phyloP scores from a whole-genome alignment of 2,113 vertebrate genomes.

The Eudyptes chrysolophus region DNA sequence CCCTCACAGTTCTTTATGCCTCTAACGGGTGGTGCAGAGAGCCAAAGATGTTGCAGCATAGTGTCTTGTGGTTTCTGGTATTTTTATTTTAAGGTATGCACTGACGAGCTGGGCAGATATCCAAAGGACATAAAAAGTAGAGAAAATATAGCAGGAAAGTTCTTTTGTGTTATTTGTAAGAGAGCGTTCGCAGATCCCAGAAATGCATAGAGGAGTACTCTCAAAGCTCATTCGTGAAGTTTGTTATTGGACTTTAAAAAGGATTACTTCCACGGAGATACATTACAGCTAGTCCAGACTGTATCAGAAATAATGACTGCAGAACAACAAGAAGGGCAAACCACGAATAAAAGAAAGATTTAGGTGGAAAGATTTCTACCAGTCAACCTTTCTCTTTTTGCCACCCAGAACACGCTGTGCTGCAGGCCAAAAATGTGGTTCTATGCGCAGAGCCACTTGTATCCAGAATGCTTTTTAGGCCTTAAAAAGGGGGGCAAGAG shows the following conservation, averaged over 20 bases:
- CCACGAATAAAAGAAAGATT: neutral
- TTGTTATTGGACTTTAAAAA: neutral
- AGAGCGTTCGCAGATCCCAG: neutral
- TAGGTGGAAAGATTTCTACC: neutral
- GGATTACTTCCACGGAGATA: neutral
- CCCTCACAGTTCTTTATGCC: neutral
- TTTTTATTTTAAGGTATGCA: neutral
- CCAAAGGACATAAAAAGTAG: neutral
- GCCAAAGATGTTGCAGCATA: neutral
- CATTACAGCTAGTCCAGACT: neutral
- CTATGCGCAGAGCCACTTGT: neutral
- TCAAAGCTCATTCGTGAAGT: neutral
- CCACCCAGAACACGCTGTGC: neutral
- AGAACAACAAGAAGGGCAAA: neutral
- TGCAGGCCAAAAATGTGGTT: neutral
- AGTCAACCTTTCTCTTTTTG: neutral
- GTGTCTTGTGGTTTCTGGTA: neutral
- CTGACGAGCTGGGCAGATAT: neutral
- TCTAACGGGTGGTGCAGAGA: neutral
- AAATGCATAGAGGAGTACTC: neutral
- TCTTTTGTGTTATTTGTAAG: neutral
- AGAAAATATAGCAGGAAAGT: neutral
- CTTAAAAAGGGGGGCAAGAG: neutral
- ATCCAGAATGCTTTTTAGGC: neutral
- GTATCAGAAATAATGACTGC: neutral